Conservation (phyloP, 2,888 invertebrate genomes). For the Eudasyphora cyanicolor region DNA sequence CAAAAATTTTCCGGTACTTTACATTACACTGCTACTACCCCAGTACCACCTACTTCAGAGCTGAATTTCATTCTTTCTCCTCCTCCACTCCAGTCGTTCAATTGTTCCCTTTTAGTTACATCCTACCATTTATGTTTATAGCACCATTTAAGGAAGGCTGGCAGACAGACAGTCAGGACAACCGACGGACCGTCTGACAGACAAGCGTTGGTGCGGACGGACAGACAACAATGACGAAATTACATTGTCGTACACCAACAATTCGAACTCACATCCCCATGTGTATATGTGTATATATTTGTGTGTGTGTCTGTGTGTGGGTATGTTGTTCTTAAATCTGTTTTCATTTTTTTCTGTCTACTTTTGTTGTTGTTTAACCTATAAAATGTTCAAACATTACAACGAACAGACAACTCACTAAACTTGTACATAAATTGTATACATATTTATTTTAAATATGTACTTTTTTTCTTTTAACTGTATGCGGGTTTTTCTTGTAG, state of each 20-base stretch:
- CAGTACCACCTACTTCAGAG: not conserved
- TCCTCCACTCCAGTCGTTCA: not conserved
- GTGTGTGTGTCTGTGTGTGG: not conserved
- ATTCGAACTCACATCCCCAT: not conserved
- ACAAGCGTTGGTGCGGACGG: no score
- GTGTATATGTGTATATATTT: not conserved
- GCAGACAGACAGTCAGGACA: not conserved
- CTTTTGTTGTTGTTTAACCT: conserved; percentile 19
- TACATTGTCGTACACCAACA: conserved; percentile 5
- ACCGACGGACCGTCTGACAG: no score
- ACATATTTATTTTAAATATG: conserved; percentile 32
- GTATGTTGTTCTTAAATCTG: conserved; percentile 30
- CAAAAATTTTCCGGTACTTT: conserved; percentile 73
- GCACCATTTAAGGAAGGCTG: conserved; percentile 6
- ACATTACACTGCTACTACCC: conserved; percentile 63
- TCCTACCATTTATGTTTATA: not conserved
- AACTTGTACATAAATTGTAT: conserved; percentile 21
- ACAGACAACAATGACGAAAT: conserved; percentile 11
- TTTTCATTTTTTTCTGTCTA: conserved; percentile 10
- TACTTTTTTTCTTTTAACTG: not conserved
- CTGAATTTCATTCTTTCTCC: not conserved
- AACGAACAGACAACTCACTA: conserved; percentile 31
- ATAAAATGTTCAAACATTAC: conserved; percentile 34
- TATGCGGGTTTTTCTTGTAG: not conserved
- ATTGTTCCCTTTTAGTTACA: no score